phyloP scores from a whole-genome alignment of 2,888 invertebrate species.

The Seira musarum region DNA sequence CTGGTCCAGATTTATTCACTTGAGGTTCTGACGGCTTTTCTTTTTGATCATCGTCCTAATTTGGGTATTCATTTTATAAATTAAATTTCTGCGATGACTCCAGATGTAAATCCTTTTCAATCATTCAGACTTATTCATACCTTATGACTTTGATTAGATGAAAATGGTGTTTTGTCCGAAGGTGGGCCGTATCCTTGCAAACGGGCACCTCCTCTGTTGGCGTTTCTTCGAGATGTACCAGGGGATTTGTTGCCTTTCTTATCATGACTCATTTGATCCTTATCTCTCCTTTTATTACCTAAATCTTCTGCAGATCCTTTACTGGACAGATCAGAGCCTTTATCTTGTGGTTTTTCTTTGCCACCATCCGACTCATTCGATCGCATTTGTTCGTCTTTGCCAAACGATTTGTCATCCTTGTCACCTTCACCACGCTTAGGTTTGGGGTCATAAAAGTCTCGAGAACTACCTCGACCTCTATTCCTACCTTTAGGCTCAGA shows the following conservation, averaged over 20 bases:
- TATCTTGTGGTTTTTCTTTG: constrained; percentile 33
- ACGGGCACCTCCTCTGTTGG: constrained; percentile 74
- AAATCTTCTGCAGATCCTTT: constrained; percentile 47
- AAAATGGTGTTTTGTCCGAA: constrained; percentile 83
- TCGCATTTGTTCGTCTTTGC: constrained; percentile 24
- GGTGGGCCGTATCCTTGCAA: constrained; percentile 87
- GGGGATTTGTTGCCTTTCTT: constrained; percentile 61
- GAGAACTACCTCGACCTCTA: constrained; percentile 16
- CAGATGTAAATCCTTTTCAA: neutral
- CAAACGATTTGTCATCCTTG: constrained; percentile 12
- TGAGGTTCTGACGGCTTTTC: constrained; percentile 43
- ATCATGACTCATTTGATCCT: neutral
- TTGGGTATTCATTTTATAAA: no score
- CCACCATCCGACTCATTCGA: constrained; percentile 38
- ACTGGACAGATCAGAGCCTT: constrained; percentile 38
- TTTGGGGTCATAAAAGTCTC: constrained; percentile 50
- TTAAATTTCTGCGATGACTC: neutral
- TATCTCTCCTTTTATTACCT: constrained; percentile 40
- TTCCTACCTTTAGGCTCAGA: constrained; percentile 20
- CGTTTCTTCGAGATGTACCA: constrained; percentile 68
- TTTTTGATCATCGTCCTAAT: constrained; percentile 54
- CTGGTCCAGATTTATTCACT: constrained; percentile 57
- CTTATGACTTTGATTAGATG: constrained; percentile 39
- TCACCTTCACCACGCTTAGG: constrained; percentile 38
- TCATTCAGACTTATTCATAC: constrained; percentile 13